Conservation (phyloP, 1,140 invertebrate genomes). For the Scaptomyza hsui region DNA sequence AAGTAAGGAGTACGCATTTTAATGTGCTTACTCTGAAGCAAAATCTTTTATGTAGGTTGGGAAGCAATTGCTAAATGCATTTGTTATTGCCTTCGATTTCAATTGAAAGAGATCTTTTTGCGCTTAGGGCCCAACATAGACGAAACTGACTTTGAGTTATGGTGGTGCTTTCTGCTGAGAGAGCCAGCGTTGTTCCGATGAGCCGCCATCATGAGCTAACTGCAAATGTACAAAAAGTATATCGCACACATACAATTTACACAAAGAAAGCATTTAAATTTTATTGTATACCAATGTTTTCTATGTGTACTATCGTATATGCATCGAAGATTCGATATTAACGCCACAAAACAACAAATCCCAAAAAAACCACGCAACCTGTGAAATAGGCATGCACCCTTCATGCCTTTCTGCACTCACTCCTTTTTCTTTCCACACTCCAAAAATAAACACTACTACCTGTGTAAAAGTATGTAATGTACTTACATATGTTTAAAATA, state of each 20-base stretch:
- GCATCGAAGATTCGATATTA: slow-evolving; percentile 54
- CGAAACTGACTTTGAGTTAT: slow-evolving; percentile 83
- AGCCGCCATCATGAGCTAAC: slow-evolving; percentile 48
- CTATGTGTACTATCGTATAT: slow-evolving; percentile 73
- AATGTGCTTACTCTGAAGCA: slow-evolving; percentile 6
- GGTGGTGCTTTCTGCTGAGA: slow-evolving; percentile 84
- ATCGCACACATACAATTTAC: slow-evolving; percentile 62
- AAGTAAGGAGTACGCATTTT: slow-evolving; percentile 6
- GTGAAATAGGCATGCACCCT: background rate
- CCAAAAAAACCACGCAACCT: background rate
- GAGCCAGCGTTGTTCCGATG: slow-evolving; percentile 69
- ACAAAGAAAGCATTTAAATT: slow-evolving; percentile 58
- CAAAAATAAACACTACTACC: too few species aligned
- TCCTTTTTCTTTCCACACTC: too few species aligned
- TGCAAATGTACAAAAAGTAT: slow-evolving; percentile 40
- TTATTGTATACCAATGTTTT: slow-evolving; percentile 56
- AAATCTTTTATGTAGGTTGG: slow-evolving; percentile 29
- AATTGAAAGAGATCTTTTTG: slow-evolving; percentile 28
- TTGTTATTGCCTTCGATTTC: slow-evolving; percentile 5
- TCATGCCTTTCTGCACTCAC: slow-evolving; percentile 3
- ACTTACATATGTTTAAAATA: too few species aligned
- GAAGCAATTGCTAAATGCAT: slow-evolving; percentile 13
- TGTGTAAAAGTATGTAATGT: too few species aligned
- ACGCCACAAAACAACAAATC: slow-evolving; percentile 26
- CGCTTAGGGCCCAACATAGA: slow-evolving; percentile 79